Evolutionary conservation across 2,113 vertebrate species (phyloP).

Genomic region (Paramormyrops kingsleyae): DNA sequence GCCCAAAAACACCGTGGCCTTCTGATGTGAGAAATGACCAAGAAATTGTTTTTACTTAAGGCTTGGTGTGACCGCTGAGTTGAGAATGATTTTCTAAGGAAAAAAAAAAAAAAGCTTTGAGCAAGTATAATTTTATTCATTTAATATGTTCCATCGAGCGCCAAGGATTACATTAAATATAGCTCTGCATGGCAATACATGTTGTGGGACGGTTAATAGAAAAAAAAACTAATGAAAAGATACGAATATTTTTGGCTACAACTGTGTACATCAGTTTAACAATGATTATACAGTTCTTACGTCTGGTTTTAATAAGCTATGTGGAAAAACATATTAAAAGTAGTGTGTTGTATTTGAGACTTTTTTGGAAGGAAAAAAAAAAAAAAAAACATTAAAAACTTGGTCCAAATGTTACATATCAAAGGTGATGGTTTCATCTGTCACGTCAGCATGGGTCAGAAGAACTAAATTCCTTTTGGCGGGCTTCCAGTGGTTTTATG

Average conservation of each 20-base stretch:
- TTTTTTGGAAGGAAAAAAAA: not conserved
- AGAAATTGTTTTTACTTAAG: not conserved
- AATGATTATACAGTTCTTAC: not conserved
- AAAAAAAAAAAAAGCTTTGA: not conserved
- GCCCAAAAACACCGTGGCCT: not conserved
- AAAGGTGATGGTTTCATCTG: not conserved
- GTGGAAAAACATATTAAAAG: not conserved
- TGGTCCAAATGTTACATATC: not conserved
- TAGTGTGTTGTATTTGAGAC: not conserved
- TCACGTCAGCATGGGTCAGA: not conserved
- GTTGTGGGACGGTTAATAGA: not conserved
- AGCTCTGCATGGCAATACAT: not conserved
- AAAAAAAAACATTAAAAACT: not conserved
- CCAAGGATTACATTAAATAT: not conserved
- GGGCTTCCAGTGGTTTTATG: constrained; percentile 35
- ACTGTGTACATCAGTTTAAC: not conserved
- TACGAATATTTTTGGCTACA: not conserved
- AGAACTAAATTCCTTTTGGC: not conserved
- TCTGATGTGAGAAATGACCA: not conserved
- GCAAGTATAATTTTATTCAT: not conserved
- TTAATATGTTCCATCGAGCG: not conserved
- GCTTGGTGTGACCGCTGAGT: not conserved
- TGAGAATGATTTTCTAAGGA: not conserved
- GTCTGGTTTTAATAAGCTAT: not conserved
- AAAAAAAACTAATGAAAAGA: not conserved